Evolutionary conservation across 2,888 invertebrate genomes (phyloP).

Genomic region (Muscina levida): DNA sequence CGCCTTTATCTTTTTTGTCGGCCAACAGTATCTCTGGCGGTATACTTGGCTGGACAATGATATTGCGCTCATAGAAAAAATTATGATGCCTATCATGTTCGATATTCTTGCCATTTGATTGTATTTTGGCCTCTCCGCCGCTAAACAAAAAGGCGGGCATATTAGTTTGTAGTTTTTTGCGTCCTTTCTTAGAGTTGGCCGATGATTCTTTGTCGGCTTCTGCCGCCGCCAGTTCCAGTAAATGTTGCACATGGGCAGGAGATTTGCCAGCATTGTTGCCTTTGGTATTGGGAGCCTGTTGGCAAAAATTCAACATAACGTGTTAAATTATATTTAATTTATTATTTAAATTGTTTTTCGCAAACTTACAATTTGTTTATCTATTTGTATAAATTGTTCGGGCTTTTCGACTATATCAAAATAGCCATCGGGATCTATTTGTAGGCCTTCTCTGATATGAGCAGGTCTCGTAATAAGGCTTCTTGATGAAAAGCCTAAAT

Average conservation of each 20-base stretch:
- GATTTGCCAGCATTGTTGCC: conserved; percentile 63
- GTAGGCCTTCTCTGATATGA: conserved; percentile 49
- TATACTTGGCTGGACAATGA: conserved; percentile 71
- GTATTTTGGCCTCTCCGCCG: conserved; percentile 74
- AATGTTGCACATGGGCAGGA: conserved; percentile 65
- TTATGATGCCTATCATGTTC: conserved; percentile 71
- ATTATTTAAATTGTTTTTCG: background rate
- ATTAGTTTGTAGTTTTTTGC: conserved; percentile 65
- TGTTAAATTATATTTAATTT: conserved; percentile 12
- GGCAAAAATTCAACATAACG: conserved; percentile 3
- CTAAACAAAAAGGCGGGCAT: conserved; percentile 70
- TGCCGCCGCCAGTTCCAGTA: conserved; percentile 59
- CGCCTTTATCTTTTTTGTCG: conserved; percentile 69
- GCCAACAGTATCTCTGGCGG: conserved; percentile 62
- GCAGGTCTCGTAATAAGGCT: conserved; percentile 37
- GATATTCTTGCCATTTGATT: conserved; percentile 76
- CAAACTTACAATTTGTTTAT: conserved; percentile 63
- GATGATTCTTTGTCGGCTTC: conserved; percentile 56
- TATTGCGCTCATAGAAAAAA: conserved; percentile 74
- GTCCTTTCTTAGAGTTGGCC: conserved; percentile 61
- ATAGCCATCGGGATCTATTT: conserved; percentile 70
- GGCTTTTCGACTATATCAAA: conserved; percentile 69
- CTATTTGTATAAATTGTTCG: conserved; percentile 68
- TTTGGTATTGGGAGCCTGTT: conserved; percentile 67
- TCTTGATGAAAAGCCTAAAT: conserved; percentile 22